These are phyloP conservation scores for Zaprionus davidi DNA, from an alignment of 1,140 invertebrate species.

Conservation along the genomic window DNA sequence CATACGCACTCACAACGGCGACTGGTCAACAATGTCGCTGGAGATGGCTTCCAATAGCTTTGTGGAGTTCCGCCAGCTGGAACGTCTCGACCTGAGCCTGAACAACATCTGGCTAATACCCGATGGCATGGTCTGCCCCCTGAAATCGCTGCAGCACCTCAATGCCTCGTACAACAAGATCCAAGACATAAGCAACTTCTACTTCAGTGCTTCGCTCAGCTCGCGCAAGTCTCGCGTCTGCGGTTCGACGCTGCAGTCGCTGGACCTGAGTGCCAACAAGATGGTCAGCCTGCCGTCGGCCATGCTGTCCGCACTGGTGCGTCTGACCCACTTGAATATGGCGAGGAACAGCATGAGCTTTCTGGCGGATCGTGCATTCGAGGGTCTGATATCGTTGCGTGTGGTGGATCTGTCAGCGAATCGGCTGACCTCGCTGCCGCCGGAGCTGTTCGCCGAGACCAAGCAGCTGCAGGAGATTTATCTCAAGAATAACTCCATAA, in stretches of 20 bases:
- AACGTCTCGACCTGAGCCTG: constrained; percentile 92
- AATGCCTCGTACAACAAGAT: constrained; percentile 93
- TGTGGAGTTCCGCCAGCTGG: constrained; percentile 89
- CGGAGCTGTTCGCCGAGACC: constrained; percentile 92
- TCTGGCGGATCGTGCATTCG: constrained; percentile 92
- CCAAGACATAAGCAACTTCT: constrained; percentile 90
- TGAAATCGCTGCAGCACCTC: constrained; percentile 90
- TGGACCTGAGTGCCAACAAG: constrained; percentile 93
- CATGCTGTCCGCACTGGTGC: constrained; percentile 89
- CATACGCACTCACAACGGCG: constrained; percentile 93
- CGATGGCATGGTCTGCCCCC: constrained; percentile 91
- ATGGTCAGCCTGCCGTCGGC: constrained; percentile 91
- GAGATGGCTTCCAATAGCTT: constrained; percentile 91
- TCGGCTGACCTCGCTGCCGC: constrained; percentile 91
- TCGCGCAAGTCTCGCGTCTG: constrained; percentile 87
- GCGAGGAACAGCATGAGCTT: constrained; percentile 90
- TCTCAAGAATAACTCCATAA: constrained; percentile 93
- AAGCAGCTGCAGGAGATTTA: constrained; percentile 93
- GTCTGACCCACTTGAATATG: constrained; percentile 88
- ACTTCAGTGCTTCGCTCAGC: constrained; percentile 88
- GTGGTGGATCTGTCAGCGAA: constrained; percentile 93
- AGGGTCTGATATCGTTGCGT: constrained; percentile 90
- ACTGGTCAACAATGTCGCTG: constrained; percentile 93
- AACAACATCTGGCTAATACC: constrained; percentile 95
- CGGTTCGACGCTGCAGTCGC: constrained; percentile 88